A percentile compares a stretch with the other conserved stretches of the same genome.
phyloP scores from a whole-genome alignment of 2,888 invertebrate species.

The Pheosia tremula region DNA sequence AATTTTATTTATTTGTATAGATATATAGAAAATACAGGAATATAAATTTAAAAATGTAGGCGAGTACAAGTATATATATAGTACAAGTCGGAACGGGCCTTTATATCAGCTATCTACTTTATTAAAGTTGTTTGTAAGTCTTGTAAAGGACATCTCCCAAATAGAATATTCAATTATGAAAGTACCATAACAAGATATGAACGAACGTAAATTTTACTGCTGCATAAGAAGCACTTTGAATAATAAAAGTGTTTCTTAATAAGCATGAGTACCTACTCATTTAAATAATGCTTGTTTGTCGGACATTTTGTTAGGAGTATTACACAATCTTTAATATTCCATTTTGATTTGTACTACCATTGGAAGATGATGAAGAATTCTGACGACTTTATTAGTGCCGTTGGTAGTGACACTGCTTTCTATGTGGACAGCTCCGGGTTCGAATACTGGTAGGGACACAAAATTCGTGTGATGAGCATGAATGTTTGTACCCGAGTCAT shows the following conservation, averaged over 20 bases:
- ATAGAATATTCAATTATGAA: neutral
- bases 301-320: neutral
- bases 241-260: neutral
- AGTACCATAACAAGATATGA: neutral
- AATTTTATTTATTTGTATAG: too few species aligned
- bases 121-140: conserved; percentile 16
- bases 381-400: too few species aligned
- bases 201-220: neutral
- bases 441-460: too few species aligned
- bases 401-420: too few species aligned
- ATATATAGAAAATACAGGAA: too few species aligned
- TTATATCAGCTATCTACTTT: neutral
- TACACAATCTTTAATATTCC: neutral
- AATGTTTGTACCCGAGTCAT: too few species aligned
- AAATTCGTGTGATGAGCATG: too few species aligned
- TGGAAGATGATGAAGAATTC: too few species aligned
- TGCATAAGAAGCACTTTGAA: conserved; percentile 1
- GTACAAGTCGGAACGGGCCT: neutral
- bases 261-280: neutral
- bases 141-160: conserved; percentile 6
- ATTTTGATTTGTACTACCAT: too few species aligned
- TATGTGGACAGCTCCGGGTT: too few species aligned
- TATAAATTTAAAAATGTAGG: too few species aligned
- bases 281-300: neutral
- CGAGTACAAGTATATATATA: too few species aligned